Conservation (phyloP, 2,797 vertebrate species). For the Anomalospiza imberbis region DNA sequence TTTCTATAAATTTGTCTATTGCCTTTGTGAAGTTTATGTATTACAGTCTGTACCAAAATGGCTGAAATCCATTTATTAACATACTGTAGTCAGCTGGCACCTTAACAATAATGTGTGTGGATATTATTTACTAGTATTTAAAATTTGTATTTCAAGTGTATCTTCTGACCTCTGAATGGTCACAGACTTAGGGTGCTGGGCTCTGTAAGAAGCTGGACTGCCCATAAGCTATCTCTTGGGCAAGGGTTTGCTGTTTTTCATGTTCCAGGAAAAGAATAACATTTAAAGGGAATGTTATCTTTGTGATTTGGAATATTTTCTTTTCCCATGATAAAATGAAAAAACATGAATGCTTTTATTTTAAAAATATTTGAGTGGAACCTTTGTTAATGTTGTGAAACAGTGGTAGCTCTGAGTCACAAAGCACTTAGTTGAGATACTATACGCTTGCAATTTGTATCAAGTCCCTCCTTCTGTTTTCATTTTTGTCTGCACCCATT, state of each 20-base stretch:
- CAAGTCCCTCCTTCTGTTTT: background rate
- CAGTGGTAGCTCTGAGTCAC: background rate
- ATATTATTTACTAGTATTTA: background rate
- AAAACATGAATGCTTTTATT: background rate
- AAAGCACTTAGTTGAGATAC: background rate
- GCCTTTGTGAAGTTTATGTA: background rate
- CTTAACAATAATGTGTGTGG: background rate
- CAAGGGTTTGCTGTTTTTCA: background rate
- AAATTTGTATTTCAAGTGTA: background rate
- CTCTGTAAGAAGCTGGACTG: background rate
- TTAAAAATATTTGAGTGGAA: background rate
- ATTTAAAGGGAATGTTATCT: background rate
- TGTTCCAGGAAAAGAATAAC: background rate
- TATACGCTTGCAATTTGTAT: background rate
- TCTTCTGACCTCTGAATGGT: background rate
- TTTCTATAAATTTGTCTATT: background rate
- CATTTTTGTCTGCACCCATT: background rate
- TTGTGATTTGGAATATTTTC: background rate
- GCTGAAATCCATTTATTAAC: background rate
- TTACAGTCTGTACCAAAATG: background rate
- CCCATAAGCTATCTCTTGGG: background rate
- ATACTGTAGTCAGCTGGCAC: background rate
- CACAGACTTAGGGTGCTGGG: background rate
- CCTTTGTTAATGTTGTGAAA: constrained; percentile 5
- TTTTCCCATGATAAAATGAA: background rate